A percentile compares a stretch with the other conserved stretches of the same genome.
Evolutionary conservation across 1,140 invertebrate species (phyloP).

Genomic region (Micrasema minimum): DNA sequence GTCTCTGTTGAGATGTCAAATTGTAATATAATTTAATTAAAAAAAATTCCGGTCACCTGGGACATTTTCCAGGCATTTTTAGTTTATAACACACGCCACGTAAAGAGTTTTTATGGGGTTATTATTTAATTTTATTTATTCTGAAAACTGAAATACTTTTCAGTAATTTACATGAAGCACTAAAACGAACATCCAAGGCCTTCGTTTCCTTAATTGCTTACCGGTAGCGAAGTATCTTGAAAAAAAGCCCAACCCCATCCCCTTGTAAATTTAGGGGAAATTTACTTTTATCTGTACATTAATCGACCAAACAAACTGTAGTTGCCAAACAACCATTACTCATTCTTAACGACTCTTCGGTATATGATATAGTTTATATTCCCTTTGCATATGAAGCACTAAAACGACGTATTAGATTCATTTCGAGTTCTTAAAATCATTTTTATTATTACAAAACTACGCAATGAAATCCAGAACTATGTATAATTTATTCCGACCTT

Average conservation of each 20-base stretch:
- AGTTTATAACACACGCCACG: no score
- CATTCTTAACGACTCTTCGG: slow-evolving; percentile 24
- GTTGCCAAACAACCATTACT: slow-evolving; percentile 23
- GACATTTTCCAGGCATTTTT: no score
- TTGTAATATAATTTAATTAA: no score
- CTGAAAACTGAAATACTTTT: no score
- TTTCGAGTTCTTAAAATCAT: slow-evolving; percentile 5
- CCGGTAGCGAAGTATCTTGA: no score
- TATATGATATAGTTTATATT: slow-evolving; percentile 29
- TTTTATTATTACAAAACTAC: slow-evolving; percentile 16
- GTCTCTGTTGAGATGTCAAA: no score
- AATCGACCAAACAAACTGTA: slow-evolving; percentile 27
- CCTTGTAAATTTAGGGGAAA: slow-evolving; percentile 21
- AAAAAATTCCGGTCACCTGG: no score
- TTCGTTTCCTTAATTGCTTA: no score
- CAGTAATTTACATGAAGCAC: no score
- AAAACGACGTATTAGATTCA: slow-evolving; percentile 16
- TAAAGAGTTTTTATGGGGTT: no score
- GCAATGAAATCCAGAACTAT: slow-evolving; percentile 2
- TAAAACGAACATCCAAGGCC: no score
- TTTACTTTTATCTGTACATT: slow-evolving; percentile 23
- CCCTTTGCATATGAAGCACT: slow-evolving; percentile 26
- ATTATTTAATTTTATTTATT: no score
- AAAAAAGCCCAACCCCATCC: slow-evolving; percentile 9
- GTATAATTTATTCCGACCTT: not conserved